A percentile compares a stretch with the other conserved stretches of the same genome.
These are phyloP conservation scores for Phataginus tricuspis DNA, from an alignment of 2,797 vertebrate genomes.

Conservation along the genomic window DNA sequence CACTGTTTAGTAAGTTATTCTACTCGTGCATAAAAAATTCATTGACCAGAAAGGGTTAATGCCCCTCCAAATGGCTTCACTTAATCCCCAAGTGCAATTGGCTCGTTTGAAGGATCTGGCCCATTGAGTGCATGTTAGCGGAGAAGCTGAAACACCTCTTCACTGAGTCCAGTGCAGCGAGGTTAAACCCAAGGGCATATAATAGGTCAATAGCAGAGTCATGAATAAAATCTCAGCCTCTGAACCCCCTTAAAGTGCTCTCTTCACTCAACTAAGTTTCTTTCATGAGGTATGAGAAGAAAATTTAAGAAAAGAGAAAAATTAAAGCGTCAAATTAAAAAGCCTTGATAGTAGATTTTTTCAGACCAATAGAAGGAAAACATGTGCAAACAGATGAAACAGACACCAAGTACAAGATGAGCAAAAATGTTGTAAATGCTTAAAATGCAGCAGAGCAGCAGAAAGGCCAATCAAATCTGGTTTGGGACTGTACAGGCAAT, in stretches of 20 bases:
- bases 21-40: slow-evolving; percentile 70
- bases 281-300: slow-evolving; percentile 22
- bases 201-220: slow-evolving; percentile 60
- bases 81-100: slow-evolving; percentile 73
- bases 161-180: slow-evolving; percentile 59
- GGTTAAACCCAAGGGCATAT: slow-evolving; percentile 74
- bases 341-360: background rate
- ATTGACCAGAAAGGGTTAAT: slow-evolving; percentile 81
- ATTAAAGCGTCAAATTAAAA: slow-evolving; percentile 42
- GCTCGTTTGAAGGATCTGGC: slow-evolving; percentile 76
- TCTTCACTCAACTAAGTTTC: slow-evolving; percentile 58
- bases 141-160: slow-evolving; percentile 67
- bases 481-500: background rate
- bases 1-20: slow-evolving; percentile 64
- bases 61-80: slow-evolving; percentile 73
- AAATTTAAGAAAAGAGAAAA: slow-evolving; percentile 47
- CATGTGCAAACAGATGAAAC: slow-evolving; percentile 49
- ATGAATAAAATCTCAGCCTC: slow-evolving; percentile 67
- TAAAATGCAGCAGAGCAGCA: background rate
- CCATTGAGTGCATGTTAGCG: slow-evolving; percentile 72
- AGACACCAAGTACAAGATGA: background rate
- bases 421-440: slow-evolving; percentile 10
- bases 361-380: background rate
- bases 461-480: background rate
- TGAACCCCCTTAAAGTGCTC: slow-evolving; percentile 52